Conservation (phyloP, 2,888 invertebrate species). For the Macaria notata region DNA sequence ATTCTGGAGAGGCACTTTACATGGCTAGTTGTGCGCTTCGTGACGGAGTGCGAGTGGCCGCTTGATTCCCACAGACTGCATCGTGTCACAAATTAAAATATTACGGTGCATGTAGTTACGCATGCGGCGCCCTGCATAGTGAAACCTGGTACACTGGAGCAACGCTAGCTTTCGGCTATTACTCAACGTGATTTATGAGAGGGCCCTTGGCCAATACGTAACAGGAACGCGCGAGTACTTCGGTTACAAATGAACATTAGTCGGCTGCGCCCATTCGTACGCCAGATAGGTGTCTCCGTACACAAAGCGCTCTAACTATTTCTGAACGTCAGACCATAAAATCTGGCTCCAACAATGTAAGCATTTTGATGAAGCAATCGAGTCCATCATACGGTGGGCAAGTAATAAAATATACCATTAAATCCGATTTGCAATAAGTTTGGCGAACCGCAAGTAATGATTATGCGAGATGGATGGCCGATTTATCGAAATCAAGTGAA, state of each 20-base stretch:
- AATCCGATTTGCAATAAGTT: constrained; percentile 13
- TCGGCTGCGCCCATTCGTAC: constrained; percentile 7
- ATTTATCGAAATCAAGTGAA: constrained; percentile 4
- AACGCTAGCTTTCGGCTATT: constrained; percentile 52
- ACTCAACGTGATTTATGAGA: constrained; percentile 62
- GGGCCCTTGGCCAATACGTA: constrained; percentile 39
- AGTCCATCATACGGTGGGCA: constrained; percentile 8
- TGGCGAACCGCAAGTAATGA: background rate
- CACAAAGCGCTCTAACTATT: constrained; percentile 14
- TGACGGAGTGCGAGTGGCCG: constrained; percentile 39
- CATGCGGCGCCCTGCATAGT: constrained; percentile 54
- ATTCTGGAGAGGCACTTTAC: constrained; percentile 33
- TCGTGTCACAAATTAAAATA: constrained; percentile 68
- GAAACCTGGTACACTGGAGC: constrained; percentile 40
- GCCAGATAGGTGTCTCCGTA: constrained; percentile 4
- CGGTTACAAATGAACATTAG: constrained; percentile 38
- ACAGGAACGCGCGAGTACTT: constrained; percentile 33
- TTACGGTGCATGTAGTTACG: constrained; percentile 63
- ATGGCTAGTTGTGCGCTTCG: constrained; percentile 41
- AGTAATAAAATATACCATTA: constrained; percentile 13
- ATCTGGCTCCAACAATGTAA: constrained; percentile 9
- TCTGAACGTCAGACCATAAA: constrained; percentile 13
- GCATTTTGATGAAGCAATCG: constrained; percentile 16
- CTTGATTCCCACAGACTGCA: constrained; percentile 48
- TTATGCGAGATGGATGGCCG: background rate